Base-by-base conservation (phyloP, 2,113 vertebrate species). In the Phocoena phocoena region DNA sequence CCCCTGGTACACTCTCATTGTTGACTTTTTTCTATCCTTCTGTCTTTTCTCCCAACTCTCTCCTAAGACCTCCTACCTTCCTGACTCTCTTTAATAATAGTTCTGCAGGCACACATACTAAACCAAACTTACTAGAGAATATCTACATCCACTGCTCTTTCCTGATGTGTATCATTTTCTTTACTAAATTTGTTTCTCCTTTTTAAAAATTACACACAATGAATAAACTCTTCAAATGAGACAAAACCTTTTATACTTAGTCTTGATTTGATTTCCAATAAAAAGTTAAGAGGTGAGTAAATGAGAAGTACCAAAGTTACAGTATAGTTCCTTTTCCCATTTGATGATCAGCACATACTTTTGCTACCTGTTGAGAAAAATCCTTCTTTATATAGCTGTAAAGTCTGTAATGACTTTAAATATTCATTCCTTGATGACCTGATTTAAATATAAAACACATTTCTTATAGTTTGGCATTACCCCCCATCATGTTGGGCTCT, bases 381-480 rank as follows among this genome's bases (percentile, higher is more conserved):
- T 63, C 26, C 12, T 73, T 81, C 73, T 21, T 87, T 81, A 11
- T 44, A 38, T 76, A 62, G 18, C 62, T 94, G n/a, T 92, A 63
- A 96, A 50, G 14, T 79, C 74, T 90, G 33, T 70, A 79, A 55
- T 91, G 41, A 83, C 53, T 65, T 77, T 73, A 70, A 79, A 8
- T 95, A 80, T 73, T 88, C 88, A 36, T 33, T 60, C 68, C 41
- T 90, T 83, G 47, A 47, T 95, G 79, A 94, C 68, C 65, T 91
- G 13, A 62, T 90, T 92, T 97, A 95, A 79, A 77, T 88, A 81
- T 81, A 90, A 95, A 93, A 71, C 58, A 74, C 38, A 88, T 28
- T 81, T 95, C 90, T 89, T 89, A n/a, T 28, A 41, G 26, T 82
- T 97, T 96, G 50, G 26, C n/a, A 55, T 80, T 84, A n/a, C 12